A percentile compares a stretch with the other conserved stretches of the same genome.
Conservation (phyloP, 2,797 vertebrate genomes). For the Staurois parvus region DNA sequence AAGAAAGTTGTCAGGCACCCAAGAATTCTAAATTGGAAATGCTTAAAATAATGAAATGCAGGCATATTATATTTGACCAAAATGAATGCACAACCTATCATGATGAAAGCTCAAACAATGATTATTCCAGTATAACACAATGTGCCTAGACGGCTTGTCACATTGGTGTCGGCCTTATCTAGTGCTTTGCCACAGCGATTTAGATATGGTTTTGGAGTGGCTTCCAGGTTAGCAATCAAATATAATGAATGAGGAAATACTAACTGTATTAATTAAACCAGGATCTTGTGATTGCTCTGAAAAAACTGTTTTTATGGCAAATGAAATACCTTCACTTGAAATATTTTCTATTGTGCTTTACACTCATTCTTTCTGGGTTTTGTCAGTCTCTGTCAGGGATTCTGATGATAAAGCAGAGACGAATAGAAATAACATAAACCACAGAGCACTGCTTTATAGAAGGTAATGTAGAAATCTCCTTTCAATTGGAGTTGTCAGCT, state of each 20-base stretch:
- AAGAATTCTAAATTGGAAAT: conserved; percentile 48
- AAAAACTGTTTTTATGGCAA: neutral
- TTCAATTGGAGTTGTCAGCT: no score
- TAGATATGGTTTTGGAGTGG: neutral
- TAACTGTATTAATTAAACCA: neutral
- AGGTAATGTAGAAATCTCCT: no score
- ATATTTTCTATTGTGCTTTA: no score
- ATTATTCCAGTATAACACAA: conserved; percentile 41
- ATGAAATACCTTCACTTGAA: no score
- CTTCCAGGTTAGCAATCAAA: conserved; percentile 3
- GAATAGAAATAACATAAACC: no score
- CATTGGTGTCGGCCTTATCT: conserved; percentile 17
- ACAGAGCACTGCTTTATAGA: no score
- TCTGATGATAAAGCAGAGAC: no score
- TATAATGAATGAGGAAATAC: neutral
- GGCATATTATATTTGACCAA: conserved; percentile 48
- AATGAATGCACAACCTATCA: conserved; percentile 43
- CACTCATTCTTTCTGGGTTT: no score
- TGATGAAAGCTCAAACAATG: conserved; percentile 50
- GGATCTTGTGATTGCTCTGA: neutral
- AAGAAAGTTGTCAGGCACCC: conserved; percentile 48
- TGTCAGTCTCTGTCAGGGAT: no score
- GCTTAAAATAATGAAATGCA: conserved; percentile 47
- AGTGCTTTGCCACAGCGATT: conserved; percentile 6
- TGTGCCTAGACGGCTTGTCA: conserved; percentile 34